Evolutionary conservation across 92 coral and sea anemone genomes (phyloP).

Genomic region (Heliopora coerulea): DNA sequence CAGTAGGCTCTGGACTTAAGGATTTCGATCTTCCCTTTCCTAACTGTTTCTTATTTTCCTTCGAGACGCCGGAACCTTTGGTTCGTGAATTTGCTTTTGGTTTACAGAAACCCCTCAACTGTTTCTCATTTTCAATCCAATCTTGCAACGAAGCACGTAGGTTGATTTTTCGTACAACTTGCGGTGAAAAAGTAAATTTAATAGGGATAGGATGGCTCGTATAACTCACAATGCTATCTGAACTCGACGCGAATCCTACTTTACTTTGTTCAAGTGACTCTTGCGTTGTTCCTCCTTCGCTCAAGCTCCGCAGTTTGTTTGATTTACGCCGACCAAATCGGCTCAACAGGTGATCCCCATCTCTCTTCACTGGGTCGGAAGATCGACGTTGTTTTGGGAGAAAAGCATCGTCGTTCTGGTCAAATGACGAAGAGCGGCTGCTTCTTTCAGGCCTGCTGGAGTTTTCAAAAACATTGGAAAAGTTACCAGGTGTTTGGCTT

Average conservation of each 20-base stretch:
- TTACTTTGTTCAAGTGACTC: conserved; percentile 7
- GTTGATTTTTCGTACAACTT: conserved; percentile 20
- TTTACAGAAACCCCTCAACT: background rate
- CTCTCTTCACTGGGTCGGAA: conserved; percentile 20
- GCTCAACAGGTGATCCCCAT: background rate
- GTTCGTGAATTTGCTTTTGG: background rate
- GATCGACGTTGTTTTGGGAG: background rate
- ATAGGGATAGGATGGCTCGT: background rate
- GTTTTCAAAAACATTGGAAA: background rate
- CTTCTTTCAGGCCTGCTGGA: background rate
- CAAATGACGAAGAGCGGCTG: background rate
- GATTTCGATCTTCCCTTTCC: too few species aligned
- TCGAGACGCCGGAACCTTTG: background rate
- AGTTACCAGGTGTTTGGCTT: background rate
- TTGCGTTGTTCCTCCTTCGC: conserved; percentile 15
- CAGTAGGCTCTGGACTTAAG: too few species aligned
- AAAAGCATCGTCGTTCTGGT: conserved; percentile 13
- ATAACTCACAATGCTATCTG: too few species aligned
- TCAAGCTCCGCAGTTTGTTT: conserved; percentile 5
- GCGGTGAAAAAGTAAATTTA: conserved; percentile 15
- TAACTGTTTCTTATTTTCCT: background rate
- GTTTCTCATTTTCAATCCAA: conserved; percentile 30
- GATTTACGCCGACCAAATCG: conserved; percentile 1
- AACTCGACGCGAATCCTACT: conserved; percentile 8
- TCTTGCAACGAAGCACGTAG: conserved; percentile 21